Evolutionary conservation across 2,113 vertebrate genomes (phyloP).

Genomic region (Okapia johnstoni): DNA sequence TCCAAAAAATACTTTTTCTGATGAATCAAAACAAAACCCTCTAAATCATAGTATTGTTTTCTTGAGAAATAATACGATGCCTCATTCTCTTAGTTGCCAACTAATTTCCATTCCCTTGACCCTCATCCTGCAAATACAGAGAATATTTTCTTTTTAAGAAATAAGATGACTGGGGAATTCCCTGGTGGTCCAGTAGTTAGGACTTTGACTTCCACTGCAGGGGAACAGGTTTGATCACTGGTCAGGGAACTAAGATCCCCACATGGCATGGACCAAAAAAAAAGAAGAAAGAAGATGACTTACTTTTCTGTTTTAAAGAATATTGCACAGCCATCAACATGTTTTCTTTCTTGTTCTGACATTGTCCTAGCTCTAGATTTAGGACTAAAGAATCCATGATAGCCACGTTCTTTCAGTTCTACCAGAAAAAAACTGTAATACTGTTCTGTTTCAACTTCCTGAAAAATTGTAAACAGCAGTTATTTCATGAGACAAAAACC

Average conservation of each 20-base stretch:
- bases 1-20: conserved; percentile 25
- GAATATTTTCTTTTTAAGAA: neutral
- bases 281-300: conserved; percentile 59
- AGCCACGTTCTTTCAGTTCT: conserved; percentile 96
- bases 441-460: conserved; percentile 99
- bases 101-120: neutral
- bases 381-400: conserved; percentile 98
- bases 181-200: neutral
- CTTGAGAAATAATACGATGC: neutral
- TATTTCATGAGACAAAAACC: conserved; percentile 5
- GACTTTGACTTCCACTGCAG: neutral
- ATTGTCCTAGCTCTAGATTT: conserved; percentile 98
- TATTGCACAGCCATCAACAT: conserved; percentile 97
- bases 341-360: conserved; percentile 97
- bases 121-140: neutral
- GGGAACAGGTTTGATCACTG: neutral
- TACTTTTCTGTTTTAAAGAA: conserved; percentile 98
- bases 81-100: conserved; percentile 19
- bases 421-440: conserved; percentile 97
- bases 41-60: neutral
- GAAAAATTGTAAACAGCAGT: conserved; percentile 70
- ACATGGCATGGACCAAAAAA: neutral
- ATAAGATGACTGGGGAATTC: conserved; percentile 54
- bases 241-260: neutral
- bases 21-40: conserved; percentile 12